phyloP scores from a whole-genome alignment of 2,888 invertebrate species.

The Villa cingulata region DNA sequence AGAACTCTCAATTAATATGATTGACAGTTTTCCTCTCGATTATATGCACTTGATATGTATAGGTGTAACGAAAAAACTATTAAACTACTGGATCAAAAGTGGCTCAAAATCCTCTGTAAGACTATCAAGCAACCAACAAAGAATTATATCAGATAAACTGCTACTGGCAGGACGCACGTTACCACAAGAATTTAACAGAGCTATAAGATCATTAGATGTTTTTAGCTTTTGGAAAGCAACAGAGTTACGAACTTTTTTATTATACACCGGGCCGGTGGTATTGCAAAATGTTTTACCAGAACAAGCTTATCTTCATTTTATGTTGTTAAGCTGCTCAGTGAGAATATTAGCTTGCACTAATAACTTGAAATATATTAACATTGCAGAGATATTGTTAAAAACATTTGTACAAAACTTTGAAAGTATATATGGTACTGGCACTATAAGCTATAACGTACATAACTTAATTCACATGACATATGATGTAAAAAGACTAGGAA shows the following conservation, averaged over 20 bases:
- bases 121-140: not conserved
- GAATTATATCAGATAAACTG: not conserved
- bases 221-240: slow-evolving; percentile 16
- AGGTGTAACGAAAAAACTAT: slow-evolving; percentile 1
- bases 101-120: not conserved
- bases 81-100: not conserved
- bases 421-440: slow-evolving; percentile 12
- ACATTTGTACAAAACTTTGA: slow-evolving; percentile 13
- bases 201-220: not conserved
- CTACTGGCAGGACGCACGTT: too few species aligned
- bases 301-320: slow-evolving; percentile 14
- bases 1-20: slow-evolving; percentile 4
- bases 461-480: slow-evolving; percentile 13
- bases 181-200: slow-evolving; percentile 4
- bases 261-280: slow-evolving; percentile 14
- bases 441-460: slow-evolving; percentile 15
- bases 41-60: slow-evolving; percentile 6
- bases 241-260: slow-evolving; percentile 16
- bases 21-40: slow-evolving; percentile 3
- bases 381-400: slow-evolving; percentile 13
- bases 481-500: slow-evolving; percentile 12
- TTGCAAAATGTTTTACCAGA: slow-evolving; percentile 8
- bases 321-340: slow-evolving; percentile 15
- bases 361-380: slow-evolving; percentile 3
- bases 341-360: slow-evolving; percentile 1